Conservation (phyloP, 2,797 vertebrate genomes). For the Megaceryle alcyon region DNA sequence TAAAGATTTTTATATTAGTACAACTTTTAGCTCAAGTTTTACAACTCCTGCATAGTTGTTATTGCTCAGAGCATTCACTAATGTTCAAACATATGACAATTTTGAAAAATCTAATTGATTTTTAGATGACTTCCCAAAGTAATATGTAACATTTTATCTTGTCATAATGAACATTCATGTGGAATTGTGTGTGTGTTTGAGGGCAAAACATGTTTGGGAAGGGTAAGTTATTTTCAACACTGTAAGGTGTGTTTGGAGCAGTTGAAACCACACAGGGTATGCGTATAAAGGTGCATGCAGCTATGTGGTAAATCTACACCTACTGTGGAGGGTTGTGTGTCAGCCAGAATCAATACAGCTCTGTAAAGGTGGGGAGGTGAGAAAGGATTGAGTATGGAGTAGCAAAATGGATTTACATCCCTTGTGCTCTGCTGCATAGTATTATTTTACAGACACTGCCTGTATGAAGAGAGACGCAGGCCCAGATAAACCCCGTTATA, state of each 20-base stretch:
- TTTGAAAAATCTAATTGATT: not conserved
- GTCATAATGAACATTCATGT: not conserved
- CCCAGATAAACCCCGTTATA: not conserved
- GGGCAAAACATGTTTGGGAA: not conserved
- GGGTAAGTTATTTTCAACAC: not conserved
- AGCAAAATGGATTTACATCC: not conserved
- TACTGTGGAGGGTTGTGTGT: not conserved
- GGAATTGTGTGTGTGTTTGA: fast-evolving
- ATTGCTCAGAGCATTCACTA: not conserved
- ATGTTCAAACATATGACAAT: not conserved
- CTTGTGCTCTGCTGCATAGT: not conserved
- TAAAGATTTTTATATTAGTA: not conserved
- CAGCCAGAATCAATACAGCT: not conserved
- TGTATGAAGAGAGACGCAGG: not conserved
- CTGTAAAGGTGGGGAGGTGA: not conserved
- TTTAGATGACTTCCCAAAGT: not conserved
- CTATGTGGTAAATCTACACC: not conserved
- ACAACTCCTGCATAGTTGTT: not conserved
- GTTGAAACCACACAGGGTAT: not conserved
- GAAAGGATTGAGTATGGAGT: not conserved
- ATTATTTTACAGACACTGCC: not conserved
- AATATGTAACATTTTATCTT: not conserved
- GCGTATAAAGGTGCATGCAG: not conserved
- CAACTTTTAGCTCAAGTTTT: not conserved
- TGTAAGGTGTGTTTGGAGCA: not conserved